Percentiles rank a stretch among this genome's conserved stretches.
Evolutionary conservation across 2,797 vertebrate species (phyloP).

Genomic region (Macrochelys suwanniensis): DNA sequence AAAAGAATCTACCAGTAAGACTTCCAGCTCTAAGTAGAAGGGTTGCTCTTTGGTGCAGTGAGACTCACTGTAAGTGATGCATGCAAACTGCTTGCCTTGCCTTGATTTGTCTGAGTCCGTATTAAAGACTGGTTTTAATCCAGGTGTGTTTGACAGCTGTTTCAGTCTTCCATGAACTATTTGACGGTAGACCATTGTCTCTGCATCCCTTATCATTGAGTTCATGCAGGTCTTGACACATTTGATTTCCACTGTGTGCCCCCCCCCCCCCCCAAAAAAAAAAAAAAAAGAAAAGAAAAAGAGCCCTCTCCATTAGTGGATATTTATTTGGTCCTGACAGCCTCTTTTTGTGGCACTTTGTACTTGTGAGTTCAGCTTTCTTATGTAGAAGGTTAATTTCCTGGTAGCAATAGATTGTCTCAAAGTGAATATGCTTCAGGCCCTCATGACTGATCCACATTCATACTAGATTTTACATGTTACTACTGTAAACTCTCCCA

Average conservation of each 20-base stretch:
- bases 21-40: background rate
- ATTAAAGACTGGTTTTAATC: background rate
- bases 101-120: background rate
- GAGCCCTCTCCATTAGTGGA: background rate
- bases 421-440: background rate
- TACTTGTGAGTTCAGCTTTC: rapidly evolving
- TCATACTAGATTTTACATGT: background rate
- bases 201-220: background rate
- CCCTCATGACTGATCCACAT: background rate
- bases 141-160: background rate
- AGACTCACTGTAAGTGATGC: background rate
- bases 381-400: background rate
- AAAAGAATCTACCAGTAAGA: background rate
- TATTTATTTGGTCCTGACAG: background rate
- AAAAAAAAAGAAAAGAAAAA: no score
- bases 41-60: background rate
- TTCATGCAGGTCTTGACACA: background rate
- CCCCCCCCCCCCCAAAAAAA: background rate
- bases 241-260: background rate
- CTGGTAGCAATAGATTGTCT: background rate
- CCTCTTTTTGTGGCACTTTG: rapidly evolving
- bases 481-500: background rate
- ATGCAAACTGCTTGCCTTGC: background rate
- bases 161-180: background rate
- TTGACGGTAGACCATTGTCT: background rate